These are phyloP conservation scores for Euclidia mi DNA, from an alignment of 2,888 invertebrate species.

Conservation along the genomic window DNA sequence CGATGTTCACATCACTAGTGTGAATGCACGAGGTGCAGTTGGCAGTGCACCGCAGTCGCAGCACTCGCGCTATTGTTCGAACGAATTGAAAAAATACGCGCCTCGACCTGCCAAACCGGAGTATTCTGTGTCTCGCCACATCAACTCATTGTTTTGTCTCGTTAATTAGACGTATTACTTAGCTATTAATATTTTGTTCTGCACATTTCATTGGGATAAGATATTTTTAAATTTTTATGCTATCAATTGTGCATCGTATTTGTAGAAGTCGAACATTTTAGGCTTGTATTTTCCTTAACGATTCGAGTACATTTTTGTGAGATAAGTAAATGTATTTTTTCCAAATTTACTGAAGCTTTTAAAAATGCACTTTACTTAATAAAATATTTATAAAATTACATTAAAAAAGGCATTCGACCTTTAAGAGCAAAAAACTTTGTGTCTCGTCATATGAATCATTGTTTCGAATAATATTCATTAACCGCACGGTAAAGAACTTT, in stretches of 20 bases:
- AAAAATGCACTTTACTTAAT: not conserved
- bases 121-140: constrained; percentile 41
- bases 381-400: constrained; percentile 3
- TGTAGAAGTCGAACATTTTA: no score
- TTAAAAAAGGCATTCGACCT: constrained; percentile 3
- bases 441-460: constrained; percentile 3
- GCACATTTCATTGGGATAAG: not conserved
- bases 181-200: constrained; percentile 18
- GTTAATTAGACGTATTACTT: constrained; percentile 45
- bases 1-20: constrained; percentile 64
- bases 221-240: no score
- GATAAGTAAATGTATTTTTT: not conserved
- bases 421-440: constrained; percentile 4
- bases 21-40: constrained; percentile 68
- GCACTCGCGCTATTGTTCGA: constrained; percentile 65
- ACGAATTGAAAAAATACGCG: constrained; percentile 56
- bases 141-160: constrained; percentile 42
- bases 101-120: constrained; percentile 53
- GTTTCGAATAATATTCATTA: not conserved
- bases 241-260: no score
- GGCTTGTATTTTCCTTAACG: no score
- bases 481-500: no score
- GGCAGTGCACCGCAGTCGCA: constrained; percentile 56
- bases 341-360: not conserved
- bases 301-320: no score